Base-by-base conservation (phyloP, 2,797 vertebrate genomes). In the Craterocephalus amniculus region DNA sequence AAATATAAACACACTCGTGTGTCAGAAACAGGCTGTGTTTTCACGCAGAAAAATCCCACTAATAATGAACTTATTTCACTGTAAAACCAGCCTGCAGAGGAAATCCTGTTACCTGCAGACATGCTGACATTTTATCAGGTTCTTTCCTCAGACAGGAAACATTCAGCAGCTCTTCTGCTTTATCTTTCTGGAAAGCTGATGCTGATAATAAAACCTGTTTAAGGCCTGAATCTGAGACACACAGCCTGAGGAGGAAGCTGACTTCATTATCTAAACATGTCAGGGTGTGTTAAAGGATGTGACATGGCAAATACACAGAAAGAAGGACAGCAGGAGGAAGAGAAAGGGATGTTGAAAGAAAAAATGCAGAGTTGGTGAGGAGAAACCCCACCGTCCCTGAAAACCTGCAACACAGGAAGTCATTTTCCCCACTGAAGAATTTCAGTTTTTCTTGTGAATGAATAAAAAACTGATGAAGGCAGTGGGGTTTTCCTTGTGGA, bases 1-100 rank as follows among this genome's bases (percentile, higher is more conserved):
- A 81, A 87, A 89, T 90, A 89, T 85, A 88, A 61, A 70, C 58
- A 38, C n/a, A 26, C 7, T 40, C 60, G 20, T 72, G 48, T 64
- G 40, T 65, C 45, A 32, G 38, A 34, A 38, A 61, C 29, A 57
- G 29, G 31, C 20, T 22, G n/a, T 58, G 22, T 56, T 32, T 5
- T 58, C 32, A 1, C 22, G 6, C 40, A n/a, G 5, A 5, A 31
- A 59, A 52, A 11, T 3, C 1, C 8, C 4, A 40, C 36, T 52
- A 69, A 56, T 4, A 58, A 11, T 12, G 35, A 1, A 11, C 2
- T 36, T 36, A 36, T 38, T 38, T 14, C 3, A 38, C 13, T 38
- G 0, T 38, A 38, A 38, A 38, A 14, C 13, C 14, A 36, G 11
- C 1, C 36, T 14, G 10, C 11, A 36, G 35, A 36, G 13, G 11